Evolutionary conservation across 2,113 vertebrate species (phyloP).

Genomic region (Condylura cristata): DNA sequence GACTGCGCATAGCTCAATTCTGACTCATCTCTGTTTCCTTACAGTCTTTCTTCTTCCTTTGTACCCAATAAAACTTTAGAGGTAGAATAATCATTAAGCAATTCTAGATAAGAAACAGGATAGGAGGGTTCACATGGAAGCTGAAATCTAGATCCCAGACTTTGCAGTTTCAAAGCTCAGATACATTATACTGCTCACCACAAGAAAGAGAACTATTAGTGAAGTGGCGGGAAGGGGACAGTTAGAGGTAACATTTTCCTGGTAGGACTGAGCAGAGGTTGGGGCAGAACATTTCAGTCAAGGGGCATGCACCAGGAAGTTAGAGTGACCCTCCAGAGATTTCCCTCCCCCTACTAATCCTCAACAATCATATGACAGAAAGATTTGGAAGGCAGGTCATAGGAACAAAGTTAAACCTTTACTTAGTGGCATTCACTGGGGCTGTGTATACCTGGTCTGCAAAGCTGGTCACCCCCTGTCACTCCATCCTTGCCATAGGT

Average conservation of each 20-base stretch:
- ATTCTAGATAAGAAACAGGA: not conserved
- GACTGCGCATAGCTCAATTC: constrained; percentile 77
- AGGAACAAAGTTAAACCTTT: not conserved
- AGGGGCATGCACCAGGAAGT: not conserved
- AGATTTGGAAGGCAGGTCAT: not conserved
- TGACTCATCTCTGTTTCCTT: constrained; percentile 80
- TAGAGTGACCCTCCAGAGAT: accelerated
- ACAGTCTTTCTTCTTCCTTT: not conserved
- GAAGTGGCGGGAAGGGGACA: not conserved
- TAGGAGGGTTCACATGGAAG: not conserved
- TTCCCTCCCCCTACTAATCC: no score
- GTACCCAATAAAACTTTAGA: not conserved
- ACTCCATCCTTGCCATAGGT: not conserved
- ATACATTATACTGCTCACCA: not conserved
- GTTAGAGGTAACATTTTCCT: not conserved
- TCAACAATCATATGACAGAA: not conserved
- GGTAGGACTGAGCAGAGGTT: no score
- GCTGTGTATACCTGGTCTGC: no score
- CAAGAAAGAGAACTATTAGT: not conserved
- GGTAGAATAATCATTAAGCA: not conserved
- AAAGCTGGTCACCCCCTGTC: not conserved
- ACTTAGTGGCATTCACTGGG: accelerated
- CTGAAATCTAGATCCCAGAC: not conserved
- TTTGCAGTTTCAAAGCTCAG: not conserved
- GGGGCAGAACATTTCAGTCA: not conserved